Conservation (phyloP, 2,113 vertebrate genomes). For the Peromyscus californicus region DNA sequence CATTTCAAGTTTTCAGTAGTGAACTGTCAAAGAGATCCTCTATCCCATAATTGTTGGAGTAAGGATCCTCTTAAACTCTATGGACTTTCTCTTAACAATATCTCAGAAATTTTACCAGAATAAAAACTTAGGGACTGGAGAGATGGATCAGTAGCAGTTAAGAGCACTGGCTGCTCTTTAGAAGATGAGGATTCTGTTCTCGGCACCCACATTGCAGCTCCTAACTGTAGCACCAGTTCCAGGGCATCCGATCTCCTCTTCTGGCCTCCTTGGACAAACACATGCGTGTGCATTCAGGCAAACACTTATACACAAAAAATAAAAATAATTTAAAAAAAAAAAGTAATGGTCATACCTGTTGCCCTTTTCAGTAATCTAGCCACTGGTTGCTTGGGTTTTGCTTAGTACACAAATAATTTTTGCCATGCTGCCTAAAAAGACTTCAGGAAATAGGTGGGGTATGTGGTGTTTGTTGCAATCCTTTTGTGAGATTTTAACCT, state of each 20-base stretch:
- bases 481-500: background rate
- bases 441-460: background rate
- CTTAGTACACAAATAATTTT: background rate
- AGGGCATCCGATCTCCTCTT: background rate
- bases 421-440: background rate
- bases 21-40: background rate
- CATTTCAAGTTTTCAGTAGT: background rate
- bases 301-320: background rate
- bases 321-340: background rate
- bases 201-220: background rate
- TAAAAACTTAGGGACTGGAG: background rate
- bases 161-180: background rate
- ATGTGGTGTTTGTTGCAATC: background rate
- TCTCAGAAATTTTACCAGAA: background rate
- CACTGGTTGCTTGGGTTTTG: constrained; percentile 1
- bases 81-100: background rate
- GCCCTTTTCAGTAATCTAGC: background rate
- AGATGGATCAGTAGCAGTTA: background rate
- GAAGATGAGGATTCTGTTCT: background rate
- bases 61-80: background rate
- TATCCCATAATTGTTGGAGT: background rate
- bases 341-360: background rate
- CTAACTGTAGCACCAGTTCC: background rate
- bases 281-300: background rate
- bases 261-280: background rate